These are phyloP conservation scores for Pollenia griseotomentosa DNA, from an alignment of 2,888 invertebrate species.

Conservation along the genomic window DNA sequence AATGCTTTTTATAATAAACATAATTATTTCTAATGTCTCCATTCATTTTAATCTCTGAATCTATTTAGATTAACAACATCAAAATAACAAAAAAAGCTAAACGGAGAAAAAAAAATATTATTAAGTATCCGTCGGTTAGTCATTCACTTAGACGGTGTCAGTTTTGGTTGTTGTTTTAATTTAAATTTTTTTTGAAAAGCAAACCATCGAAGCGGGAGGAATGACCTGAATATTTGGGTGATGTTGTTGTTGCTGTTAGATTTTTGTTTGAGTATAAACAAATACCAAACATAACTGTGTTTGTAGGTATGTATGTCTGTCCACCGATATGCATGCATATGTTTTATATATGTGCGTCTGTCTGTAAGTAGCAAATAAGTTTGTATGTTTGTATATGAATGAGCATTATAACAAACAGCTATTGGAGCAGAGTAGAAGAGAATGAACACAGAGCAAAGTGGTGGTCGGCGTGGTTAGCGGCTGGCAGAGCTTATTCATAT, in stretches of 20 bases:
- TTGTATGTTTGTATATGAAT: conserved; percentile 2
- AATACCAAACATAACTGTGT: conserved; percentile 60
- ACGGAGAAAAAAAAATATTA: conserved; percentile 54
- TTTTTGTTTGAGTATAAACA: conserved; percentile 52
- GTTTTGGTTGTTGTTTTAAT: conserved; percentile 60
- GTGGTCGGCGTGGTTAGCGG: conserved; percentile 28
- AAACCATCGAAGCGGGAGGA: conserved; percentile 75
- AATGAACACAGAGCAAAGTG: conserved; percentile 2
- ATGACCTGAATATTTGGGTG: conserved; percentile 75
- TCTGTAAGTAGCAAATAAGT: background rate
- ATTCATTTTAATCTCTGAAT: conserved; percentile 57
- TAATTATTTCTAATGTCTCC: background rate
- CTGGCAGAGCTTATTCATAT: conserved; percentile 35
- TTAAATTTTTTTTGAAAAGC: conserved; percentile 59
- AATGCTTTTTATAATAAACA: background rate
- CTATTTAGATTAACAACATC: conserved; percentile 43
- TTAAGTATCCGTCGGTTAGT: conserved; percentile 65
- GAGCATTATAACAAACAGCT: no score
- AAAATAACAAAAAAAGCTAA: conserved; percentile 29
- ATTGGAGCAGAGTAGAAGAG: background rate
- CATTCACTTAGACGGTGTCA: conserved; percentile 58
- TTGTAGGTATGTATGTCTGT: conserved; percentile 2
- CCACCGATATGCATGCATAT: background rate
- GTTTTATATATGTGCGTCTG: background rate
- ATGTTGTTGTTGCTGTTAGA: conserved; percentile 53